Evolutionary conservation across 64 coral and sea anemone genomes (phyloP).

Genomic region (Montipora sp.): DNA sequence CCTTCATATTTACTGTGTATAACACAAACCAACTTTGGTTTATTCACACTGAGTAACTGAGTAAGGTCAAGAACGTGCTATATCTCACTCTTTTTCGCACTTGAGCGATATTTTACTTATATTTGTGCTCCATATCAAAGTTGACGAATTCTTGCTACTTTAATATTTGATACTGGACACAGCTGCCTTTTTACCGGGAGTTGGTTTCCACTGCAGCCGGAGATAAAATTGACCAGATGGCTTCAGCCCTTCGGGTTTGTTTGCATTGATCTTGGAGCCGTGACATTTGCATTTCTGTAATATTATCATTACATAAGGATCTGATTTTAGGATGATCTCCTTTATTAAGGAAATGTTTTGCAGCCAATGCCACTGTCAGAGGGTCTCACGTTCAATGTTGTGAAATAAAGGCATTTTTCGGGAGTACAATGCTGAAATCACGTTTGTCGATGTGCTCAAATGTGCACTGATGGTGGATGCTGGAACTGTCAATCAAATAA

Average conservation of each 20-base stretch:
- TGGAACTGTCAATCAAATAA: constrained; percentile 18
- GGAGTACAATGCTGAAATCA: neutral
- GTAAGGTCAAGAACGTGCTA: neutral
- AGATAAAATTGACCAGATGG: neutral
- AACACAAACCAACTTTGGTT: too few relatives aligned
- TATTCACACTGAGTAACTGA: too few relatives aligned
- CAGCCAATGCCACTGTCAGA: neutral
- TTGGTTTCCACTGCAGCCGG: neutral
- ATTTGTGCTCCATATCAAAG: too few relatives aligned
- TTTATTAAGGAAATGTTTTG: neutral
- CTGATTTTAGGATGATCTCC: neutral
- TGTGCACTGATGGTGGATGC: neutral
- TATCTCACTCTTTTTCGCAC: neutral
- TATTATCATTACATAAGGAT: neutral
- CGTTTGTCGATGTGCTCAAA: neutral
- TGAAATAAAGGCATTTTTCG: neutral
- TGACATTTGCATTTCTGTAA: too few relatives aligned
- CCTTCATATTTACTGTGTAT: too few relatives aligned
- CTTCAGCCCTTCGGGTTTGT: neutral
- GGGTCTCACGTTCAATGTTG: neutral
- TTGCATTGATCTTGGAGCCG: neutral
- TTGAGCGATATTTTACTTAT: neutral
- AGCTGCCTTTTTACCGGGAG: neutral
- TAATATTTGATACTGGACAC: too few relatives aligned
- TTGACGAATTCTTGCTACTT: too few relatives aligned